A percentile compares a stretch with the other conserved stretches of the same genome.
These are phyloP conservation scores for Seira ritae DNA, from an alignment of 2,888 invertebrate genomes.

Conservation along the genomic window DNA sequence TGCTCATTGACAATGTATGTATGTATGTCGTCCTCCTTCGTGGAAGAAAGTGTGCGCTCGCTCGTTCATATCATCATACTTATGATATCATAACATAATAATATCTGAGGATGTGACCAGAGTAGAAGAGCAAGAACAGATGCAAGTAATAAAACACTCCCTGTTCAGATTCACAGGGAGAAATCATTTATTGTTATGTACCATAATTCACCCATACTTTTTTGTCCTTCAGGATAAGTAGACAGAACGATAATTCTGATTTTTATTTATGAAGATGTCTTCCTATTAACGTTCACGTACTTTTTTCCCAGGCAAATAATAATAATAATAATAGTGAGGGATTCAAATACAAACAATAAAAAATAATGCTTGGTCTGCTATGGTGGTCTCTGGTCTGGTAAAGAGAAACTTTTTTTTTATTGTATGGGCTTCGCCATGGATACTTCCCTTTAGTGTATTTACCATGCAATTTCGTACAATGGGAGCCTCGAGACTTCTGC, in stretches of 20 bases:
- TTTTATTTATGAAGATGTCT: slow-evolving; percentile 27
- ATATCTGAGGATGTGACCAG: not conserved
- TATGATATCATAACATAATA: too few relatives aligned
- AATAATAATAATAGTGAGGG: not conserved
- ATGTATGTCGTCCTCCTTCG: not conserved
- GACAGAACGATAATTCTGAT: slow-evolving; percentile 31
- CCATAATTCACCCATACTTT: slow-evolving; percentile 29
- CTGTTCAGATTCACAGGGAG: not conserved
- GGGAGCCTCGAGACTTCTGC: too few relatives aligned
- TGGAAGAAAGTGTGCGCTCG: too few relatives aligned
- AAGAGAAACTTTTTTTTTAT: slow-evolving; percentile 2
- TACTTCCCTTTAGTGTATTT: too few relatives aligned
- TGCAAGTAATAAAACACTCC: slow-evolving; percentile 15
- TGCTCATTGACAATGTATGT: not conserved
- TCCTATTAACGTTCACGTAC: slow-evolving; percentile 19
- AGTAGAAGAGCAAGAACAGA: slow-evolving; percentile 28
- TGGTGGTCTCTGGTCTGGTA: not conserved
- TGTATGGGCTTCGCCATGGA: not conserved
- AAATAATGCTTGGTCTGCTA: not conserved
- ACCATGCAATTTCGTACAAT: too few relatives aligned
- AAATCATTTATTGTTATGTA: slow-evolving; percentile 31
- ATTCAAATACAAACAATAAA: slow-evolving; percentile 18
- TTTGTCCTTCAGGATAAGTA: slow-evolving; percentile 33
- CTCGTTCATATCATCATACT: too few relatives aligned
- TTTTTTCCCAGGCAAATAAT: too few relatives aligned